Evolutionary conservation across 2,888 invertebrate species (phyloP).

Genomic region (Gnatocerus cornutus): DNA sequence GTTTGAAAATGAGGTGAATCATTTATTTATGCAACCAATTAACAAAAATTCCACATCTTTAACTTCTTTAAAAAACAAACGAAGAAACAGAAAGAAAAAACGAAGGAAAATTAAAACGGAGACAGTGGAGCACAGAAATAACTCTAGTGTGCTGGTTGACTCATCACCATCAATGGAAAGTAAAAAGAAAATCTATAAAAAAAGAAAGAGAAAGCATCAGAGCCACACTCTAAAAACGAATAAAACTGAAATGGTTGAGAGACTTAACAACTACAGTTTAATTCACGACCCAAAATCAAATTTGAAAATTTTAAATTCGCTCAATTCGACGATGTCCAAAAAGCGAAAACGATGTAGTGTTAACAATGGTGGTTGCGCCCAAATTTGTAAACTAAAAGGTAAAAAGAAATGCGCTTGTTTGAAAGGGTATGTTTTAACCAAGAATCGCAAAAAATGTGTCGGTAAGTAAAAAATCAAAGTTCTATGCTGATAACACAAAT

Average conservation of each 20-base stretch:
- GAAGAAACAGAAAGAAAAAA: conserved; percentile 34
- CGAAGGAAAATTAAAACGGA: not conserved
- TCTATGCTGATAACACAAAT: too few species aligned
- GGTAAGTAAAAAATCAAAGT: conserved; percentile 63
- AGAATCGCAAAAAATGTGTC: conserved; percentile 67
- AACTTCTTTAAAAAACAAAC: not conserved
- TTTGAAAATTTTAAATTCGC: not conserved
- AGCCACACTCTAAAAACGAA: conserved; percentile 48
- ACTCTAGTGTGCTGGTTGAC: not conserved
- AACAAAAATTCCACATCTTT: not conserved
- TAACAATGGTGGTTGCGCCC: conserved; percentile 71
- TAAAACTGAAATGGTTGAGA: too few species aligned
- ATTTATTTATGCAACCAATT: too few species aligned
- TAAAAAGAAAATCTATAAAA: conserved; percentile 39
- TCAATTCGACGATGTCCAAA: conserved; percentile 16
- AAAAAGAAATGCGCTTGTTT: conserved; percentile 71
- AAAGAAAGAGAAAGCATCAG: conserved; percentile 42
- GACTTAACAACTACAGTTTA: too few species aligned
- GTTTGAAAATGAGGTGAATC: too few species aligned
- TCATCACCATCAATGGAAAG: not conserved
- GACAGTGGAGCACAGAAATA: too few species aligned
- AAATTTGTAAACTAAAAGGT: conserved; percentile 69
- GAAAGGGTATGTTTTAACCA: conserved; percentile 69
- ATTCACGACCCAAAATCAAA: not conserved
- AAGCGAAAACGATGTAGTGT: conserved; percentile 53